phyloP scores from a whole-genome alignment of 2,113 vertebrate species.

The Ptilonorhynchus violaceus region DNA sequence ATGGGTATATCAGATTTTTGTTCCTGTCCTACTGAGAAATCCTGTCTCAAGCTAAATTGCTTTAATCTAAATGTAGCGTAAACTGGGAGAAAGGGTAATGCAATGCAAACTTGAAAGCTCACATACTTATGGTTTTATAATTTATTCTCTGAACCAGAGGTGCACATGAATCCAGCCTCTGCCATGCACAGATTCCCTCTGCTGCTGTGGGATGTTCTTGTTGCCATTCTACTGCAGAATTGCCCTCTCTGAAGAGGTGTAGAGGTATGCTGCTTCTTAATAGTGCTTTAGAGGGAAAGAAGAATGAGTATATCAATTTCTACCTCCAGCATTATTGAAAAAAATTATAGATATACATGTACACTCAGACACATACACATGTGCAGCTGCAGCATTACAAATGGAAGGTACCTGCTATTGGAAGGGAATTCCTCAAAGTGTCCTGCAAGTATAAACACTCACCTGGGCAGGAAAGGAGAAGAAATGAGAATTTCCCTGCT shows the following conservation, averaged over 20 bases:
- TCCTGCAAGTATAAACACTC: not conserved
- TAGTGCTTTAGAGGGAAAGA: not conserved
- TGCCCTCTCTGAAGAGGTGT: not conserved
- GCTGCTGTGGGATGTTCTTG: not conserved
- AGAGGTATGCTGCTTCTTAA: conserved; percentile 18
- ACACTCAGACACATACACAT: fast-evolving
- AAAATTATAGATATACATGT: not conserved
- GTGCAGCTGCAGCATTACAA: not conserved
- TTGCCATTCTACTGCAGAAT: conserved; percentile 1
- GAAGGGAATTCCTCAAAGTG: conserved; percentile 35
- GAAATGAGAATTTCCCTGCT: conserved; percentile 6
- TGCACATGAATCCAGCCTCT: not conserved
- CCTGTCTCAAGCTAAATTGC: not conserved
- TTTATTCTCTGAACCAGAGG: not conserved
- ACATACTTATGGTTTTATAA: not conserved
- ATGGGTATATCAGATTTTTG: not conserved
- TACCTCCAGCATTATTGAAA: not conserved
- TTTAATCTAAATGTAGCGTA: not conserved
- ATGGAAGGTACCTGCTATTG: not conserved
- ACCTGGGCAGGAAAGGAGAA: not conserved
- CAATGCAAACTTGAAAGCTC: not conserved
- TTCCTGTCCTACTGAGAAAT: not conserved
- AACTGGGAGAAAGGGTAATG: not conserved
- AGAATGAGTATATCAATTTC: not conserved
- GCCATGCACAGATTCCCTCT: not conserved